A percentile compares a stretch with the other conserved stretches of the same genome.
These are phyloP conservation scores for Neosalanx taihuensis DNA, from an alignment of 2,797 vertebrate species.

Conservation along the genomic window DNA sequence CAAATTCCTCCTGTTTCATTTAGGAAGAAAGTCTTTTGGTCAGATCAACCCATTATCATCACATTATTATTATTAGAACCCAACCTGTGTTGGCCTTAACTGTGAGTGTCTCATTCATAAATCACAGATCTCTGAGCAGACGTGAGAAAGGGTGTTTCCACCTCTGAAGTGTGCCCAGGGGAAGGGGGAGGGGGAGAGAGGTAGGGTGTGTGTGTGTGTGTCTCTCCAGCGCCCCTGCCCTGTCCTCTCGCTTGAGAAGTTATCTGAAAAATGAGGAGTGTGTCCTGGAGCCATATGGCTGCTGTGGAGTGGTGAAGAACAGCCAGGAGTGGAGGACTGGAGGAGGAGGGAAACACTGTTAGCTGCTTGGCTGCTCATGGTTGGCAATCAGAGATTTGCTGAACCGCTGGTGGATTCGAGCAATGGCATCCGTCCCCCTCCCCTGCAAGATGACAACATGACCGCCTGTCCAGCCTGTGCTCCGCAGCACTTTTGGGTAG, in stretches of 20 bases:
- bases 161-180: slow-evolving; percentile 25
- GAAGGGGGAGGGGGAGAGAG: background rate
- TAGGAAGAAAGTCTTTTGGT: no score
- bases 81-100: background rate
- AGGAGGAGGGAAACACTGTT: slow-evolving; percentile 73
- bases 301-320: slow-evolving; percentile 21
- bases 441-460: slow-evolving; percentile 27
- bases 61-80: no score
- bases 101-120: background rate
- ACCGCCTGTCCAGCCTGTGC: background rate
- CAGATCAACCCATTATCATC: no score
- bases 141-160: slow-evolving; percentile 25
- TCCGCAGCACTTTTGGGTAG: background rate
- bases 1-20: no score
- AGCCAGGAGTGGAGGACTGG: slow-evolving; percentile 63
- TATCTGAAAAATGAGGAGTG: slow-evolving; percentile 77
- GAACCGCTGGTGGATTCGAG: slow-evolving; percentile 59
- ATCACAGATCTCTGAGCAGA: slow-evolving; percentile 28
- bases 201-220: slow-evolving; percentile 16
- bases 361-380: slow-evolving; percentile 65
- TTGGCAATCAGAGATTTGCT: slow-evolving; percentile 62
- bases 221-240: slow-evolving; percentile 42
- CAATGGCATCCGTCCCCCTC: slow-evolving; percentile 46
- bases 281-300: slow-evolving; percentile 76
- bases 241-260: slow-evolving; percentile 77